Evolutionary conservation across 2,797 vertebrate species (phyloP), one percentile per base, ranked within the genome.

Genomic region (Sternotherus odoratus): DNA sequence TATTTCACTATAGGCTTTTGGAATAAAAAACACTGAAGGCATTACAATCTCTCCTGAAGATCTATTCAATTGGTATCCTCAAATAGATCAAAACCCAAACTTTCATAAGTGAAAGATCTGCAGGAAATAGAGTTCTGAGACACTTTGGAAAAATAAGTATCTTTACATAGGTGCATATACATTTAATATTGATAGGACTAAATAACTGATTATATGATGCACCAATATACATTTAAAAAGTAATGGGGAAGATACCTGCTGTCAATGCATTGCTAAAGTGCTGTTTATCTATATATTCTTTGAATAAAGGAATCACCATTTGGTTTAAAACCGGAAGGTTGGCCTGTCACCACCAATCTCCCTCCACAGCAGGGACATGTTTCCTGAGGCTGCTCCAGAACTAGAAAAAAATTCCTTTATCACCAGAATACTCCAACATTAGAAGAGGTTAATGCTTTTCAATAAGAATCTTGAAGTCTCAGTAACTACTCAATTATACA

Each of bases 11-110:
- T 16, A 91, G 46, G 91, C 86, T 66, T 91, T 57, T 49, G 89
- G 79, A 86, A 87, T 84, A 92, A 89, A 92, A 95, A 86, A 96
- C 86, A 57, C 93, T 97, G 92, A 77, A 88, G 86, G 82, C 92
- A 89, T 93, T 94, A 82, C 50, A 95, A 87, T 92, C 54, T 91
- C 93, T 94, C 79, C 85, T 85, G 91, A 95, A 92, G 85, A 91
- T 24, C 93, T 85, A 87, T 96, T 93, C 94, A 92, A 87, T 86
- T 53, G 78, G 69, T 94, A 95, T 92, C 81, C 86, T 95, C 81
- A 90, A 87, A 83, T 51, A 91, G 91, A 96, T 96, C 82, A 96
- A 96, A 95, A 95, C 0, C 1, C 21, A 93, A 60, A 85, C 92
- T 94, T 92, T 82, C 63, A 94, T 87, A 83, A 83, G 19, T 56